Conservation (phyloP, 2,888 invertebrate species). For the Altica lythri region DNA sequence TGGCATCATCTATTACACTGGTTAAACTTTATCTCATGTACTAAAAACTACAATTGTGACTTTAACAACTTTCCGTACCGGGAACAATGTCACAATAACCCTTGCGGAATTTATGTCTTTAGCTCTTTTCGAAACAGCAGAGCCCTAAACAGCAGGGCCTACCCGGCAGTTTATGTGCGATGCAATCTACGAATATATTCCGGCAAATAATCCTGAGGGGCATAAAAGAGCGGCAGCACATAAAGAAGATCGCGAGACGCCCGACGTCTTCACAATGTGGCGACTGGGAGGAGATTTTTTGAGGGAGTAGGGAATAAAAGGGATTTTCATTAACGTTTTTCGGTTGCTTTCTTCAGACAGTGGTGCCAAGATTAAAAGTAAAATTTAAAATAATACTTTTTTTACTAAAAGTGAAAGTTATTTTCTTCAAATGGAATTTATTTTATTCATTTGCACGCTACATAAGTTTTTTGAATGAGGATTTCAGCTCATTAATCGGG, state of each 20-base stretch:
- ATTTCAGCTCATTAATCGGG: no score
- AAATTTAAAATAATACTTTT: no score
- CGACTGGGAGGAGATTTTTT: neutral
- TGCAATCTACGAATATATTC: conserved; percentile 27
- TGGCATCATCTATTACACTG: no score
- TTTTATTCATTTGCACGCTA: no score
- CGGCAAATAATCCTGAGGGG: conserved; percentile 24
- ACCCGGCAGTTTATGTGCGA: conserved; percentile 29
- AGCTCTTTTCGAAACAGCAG: neutral
- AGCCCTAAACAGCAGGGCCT: conserved; percentile 16
- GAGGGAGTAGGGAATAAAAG: neutral
- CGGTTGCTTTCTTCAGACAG: conserved; percentile 3
- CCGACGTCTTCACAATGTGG: conserved; percentile 13
- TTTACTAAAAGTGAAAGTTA: no score
- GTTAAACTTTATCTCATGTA: no score
- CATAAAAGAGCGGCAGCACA: conserved; percentile 26
- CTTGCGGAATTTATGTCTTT: conserved; percentile 10
- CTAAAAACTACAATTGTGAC: no score
- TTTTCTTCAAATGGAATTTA: no score
- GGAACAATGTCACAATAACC: neutral
- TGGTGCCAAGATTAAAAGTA: conserved; percentile 2
- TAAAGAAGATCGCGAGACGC: conserved; percentile 29
- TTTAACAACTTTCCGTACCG: no score
- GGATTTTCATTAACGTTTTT: conserved; percentile 18
- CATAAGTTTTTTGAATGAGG: no score